These are phyloP conservation scores for Anolis sagrei DNA, from an alignment of 2,113 vertebrate genomes.

Conservation along the genomic window DNA sequence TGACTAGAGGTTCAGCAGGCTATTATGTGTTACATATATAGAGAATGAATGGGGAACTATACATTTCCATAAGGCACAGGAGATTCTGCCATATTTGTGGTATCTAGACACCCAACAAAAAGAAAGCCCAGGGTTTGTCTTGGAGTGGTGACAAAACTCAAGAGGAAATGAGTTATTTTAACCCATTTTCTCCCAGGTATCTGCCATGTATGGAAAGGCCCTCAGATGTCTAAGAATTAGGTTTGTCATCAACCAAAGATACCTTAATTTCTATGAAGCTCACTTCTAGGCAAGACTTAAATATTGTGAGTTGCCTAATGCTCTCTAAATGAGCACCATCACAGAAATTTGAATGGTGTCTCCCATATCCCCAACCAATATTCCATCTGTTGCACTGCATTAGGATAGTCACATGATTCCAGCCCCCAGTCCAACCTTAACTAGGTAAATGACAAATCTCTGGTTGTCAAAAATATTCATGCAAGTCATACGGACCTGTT, in stretches of 20 bases:
- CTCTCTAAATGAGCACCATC: background rate
- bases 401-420: no score
- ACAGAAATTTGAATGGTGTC: background rate
- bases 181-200: no score
- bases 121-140: no score
- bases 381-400: background rate
- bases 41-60: constrained; percentile 20
- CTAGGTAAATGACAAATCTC: background rate
- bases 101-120: no score
- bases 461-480: background rate
- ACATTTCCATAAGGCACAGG: constrained; percentile 10
- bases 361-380: background rate
- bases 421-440: background rate
- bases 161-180: no score
- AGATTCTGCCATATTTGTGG: constrained; percentile 16
- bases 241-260: background rate
- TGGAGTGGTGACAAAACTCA: no score
- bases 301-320: background rate
- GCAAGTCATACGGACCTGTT: background rate
- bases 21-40: background rate
- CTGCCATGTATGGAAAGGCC: no score
- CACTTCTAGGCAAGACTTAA: background rate
- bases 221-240: background rate
- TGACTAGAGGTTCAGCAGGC: constrained; percentile 4
- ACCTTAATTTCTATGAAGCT: constrained; percentile 17